Evolutionary conservation across 2,113 vertebrate species (phyloP), one percentile per base, ranked within the genome.

Genomic region (Lepus europaeus): DNA sequence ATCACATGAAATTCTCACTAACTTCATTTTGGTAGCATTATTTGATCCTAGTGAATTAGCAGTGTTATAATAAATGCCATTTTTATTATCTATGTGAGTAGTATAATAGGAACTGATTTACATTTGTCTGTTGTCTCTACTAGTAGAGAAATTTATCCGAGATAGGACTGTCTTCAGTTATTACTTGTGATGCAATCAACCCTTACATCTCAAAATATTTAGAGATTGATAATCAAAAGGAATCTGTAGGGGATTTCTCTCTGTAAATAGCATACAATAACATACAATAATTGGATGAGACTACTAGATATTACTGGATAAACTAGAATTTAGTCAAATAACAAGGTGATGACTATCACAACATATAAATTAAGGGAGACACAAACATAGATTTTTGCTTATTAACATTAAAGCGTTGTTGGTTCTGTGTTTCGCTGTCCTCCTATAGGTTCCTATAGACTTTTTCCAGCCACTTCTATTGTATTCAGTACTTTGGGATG

Each of bases 181-280:
- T 69, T 4, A 39, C 66, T 80, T 97, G 19, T 87, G 6, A 74
- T 56, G 2, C 39, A 20, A 61, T 20, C 90, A 86, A 89, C 61
- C 6, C 25, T 81, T 87, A 91, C 80, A 94, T 36, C 53, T 51
- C 31, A 83, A 10, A 45, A 84, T 51, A 84, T 88, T 64, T 6
- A 90, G 93, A 70, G 8, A 29, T 45, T 89, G 20, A 74, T 16
- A 22, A 74, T 63, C 1, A 89, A n/a, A 82, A 86, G 7, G 16
- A 86, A 86, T 74, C 20, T 73, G 1, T 56, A 17, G 59, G 49
- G 88, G 86, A 68, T 59, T 33, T 13, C 6, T 80, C 17, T 90
- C 86, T 96, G 22, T 27, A 88, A 88, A 29, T 91, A 63, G n/a
- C 9, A 73, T n/a, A 5, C 14, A 64, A 27, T 95, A 36, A 49